Base-by-base conservation (phyloP, 2,113 vertebrate genomes). In the Eurystomus gularis region DNA sequence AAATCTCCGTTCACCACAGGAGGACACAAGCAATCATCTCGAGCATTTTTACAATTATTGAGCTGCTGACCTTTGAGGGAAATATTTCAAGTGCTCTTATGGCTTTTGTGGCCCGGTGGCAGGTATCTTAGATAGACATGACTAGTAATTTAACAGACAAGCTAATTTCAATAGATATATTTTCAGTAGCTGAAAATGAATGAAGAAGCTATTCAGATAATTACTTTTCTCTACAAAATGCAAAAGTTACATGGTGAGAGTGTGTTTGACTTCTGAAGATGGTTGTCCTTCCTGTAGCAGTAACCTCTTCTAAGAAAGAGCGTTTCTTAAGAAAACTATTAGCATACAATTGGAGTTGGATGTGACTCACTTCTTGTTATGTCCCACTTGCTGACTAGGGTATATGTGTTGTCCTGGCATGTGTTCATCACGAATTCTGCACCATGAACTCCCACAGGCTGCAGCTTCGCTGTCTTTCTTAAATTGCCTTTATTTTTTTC, bases 111-210 rank as follows among this genome's bases (percentile, higher is more conserved):
- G 54, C 68, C 62, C 46, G 28, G 31, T 42, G 39, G n/a, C 68
- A 88, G 25, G 28, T 66, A 9, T 8, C 11, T 46, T 51, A 35
- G 7, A 6, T 7, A 71, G 77, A 23, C 29, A 52, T 3, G 19
- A 37, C n/a, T 52, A 15, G 23, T 65, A 49, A 42, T 73, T 80
- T 40, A 40, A 42, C 6, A 57, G 25, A 46, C 17, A 37, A 54
- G 28, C 44, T 57, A 19, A 49, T 72, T 82, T 92, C 28, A 23
- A 4, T 14, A 37, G n/a, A 42, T 44, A 31, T 0, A 0, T 49
- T 90, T 88, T 24, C 49, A n/a, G 40, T 69, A 61, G 40, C n/a
- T 86, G 64, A 73, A 23, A 35, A 42, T 21, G 21, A 82, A 60
- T 58, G 28, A 73, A 79, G 49, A 58, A 89, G 9, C 17, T 61